A percentile compares a stretch with the other conserved stretches of the same genome.
These are phyloP conservation scores for Lordiphosa collinella DNA, from an alignment of 1,140 invertebrate genomes.

Conservation along the genomic window DNA sequence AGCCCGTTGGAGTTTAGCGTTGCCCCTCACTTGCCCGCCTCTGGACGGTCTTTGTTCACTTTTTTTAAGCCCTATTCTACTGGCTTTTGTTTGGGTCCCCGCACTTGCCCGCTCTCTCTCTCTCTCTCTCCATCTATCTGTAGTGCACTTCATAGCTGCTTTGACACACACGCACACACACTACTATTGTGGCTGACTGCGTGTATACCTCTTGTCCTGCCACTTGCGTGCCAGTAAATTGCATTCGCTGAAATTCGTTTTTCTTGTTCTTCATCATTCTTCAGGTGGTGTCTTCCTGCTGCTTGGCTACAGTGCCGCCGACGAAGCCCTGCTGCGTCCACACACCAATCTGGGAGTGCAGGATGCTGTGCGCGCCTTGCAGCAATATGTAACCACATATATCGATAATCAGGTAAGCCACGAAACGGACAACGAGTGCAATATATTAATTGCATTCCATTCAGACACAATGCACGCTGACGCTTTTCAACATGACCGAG, in stretches of 20 bases:
- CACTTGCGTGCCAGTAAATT: constrained; percentile 60
- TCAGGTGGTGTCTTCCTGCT: constrained; percentile 92
- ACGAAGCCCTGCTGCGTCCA: constrained; percentile 89
- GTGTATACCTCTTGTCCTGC: constrained; percentile 21
- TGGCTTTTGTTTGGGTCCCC: too few species aligned
- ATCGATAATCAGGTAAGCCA: constrained; percentile 85
- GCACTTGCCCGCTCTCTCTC: too few species aligned
- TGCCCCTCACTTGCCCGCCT: neutral
- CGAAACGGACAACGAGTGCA: neutral
- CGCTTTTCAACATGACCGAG: constrained; percentile 89
- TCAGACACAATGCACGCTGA: constrained; percentile 90
- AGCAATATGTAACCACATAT: constrained; percentile 86
- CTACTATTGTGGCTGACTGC: constrained; percentile 28
- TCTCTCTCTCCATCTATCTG: neutral
- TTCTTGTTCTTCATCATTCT: constrained; percentile 3
- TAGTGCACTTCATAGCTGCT: constrained; percentile 24
- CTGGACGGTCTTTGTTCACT: neutral
- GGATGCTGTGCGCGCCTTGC: constrained; percentile 88
- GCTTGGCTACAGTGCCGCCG: constrained; percentile 91
- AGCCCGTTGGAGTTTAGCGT: constrained; percentile 33
- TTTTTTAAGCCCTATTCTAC: constrained; percentile 20
- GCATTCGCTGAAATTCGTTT: constrained; percentile 60
- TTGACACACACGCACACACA: constrained; percentile 19
- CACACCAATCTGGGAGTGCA: constrained; percentile 89
- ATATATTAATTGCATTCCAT: constrained; percentile 56